Percentiles rank a stretch among this genome's conserved stretches.
Conservation (phyloP, 2,888 invertebrate species). For the Cinara cedri region DNA sequence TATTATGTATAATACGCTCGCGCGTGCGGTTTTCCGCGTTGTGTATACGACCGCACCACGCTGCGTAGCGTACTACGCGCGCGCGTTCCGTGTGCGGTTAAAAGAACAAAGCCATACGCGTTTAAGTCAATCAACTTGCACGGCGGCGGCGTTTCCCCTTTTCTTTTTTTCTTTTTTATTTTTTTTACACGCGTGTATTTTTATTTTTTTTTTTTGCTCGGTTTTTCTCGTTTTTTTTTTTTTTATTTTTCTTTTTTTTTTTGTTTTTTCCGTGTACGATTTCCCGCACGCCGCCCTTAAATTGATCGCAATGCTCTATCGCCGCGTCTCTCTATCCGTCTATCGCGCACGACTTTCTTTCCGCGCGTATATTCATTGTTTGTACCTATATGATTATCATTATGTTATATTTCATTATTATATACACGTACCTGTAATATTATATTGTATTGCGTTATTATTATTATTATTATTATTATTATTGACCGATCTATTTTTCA, state of each 20-base stretch:
- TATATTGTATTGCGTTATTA: too few species aligned
- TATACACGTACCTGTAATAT: too few species aligned
- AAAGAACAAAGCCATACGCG: slow-evolving; percentile 53
- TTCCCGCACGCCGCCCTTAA: slow-evolving; percentile 22
- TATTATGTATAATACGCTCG: not conserved
- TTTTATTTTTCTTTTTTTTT: not conserved
- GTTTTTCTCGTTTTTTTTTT: not conserved
- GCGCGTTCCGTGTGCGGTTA: slow-evolving; percentile 34
- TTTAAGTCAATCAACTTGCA: slow-evolving; percentile 53
- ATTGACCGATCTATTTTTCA: slow-evolving; percentile 39
- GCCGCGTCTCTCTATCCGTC: not conserved
- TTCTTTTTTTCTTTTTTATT: slow-evolving; percentile 15
- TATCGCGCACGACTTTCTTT: not conserved
- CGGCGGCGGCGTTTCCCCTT: slow-evolving; percentile 27
- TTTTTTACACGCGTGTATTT: not conserved
- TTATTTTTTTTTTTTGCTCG: not conserved
- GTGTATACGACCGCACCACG: slow-evolving; percentile 25
- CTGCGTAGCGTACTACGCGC: not conserved
- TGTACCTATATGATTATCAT: too few species aligned
- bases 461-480: not conserved
- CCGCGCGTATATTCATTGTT: slow-evolving; percentile 4
- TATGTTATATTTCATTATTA: too few species aligned
- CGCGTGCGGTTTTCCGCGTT: slow-evolving; percentile 39
- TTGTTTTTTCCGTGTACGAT: not conserved
- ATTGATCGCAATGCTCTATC: slow-evolving; percentile 20